Evolutionary conservation across 2,797 vertebrate genomes (phyloP).

Genomic region (Peromyscus nudipes): DNA sequence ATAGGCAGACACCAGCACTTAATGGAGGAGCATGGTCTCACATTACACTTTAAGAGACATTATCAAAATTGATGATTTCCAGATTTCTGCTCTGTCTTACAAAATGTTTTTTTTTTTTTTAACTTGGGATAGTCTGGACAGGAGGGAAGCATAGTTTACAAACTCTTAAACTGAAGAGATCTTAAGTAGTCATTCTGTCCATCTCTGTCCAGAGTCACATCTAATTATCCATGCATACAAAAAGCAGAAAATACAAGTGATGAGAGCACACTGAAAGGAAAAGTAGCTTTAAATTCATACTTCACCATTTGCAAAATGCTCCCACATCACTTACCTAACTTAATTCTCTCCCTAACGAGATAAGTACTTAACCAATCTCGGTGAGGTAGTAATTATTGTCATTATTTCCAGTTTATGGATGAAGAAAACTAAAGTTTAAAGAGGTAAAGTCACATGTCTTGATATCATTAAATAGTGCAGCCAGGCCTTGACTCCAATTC

Average conservation of each 20-base stretch:
- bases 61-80: constrained; percentile 61
- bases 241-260: constrained; percentile 33
- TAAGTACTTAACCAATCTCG: neutral
- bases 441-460: constrained; percentile 16
- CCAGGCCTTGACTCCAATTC: constrained; percentile 15
- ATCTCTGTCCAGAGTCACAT: neutral
- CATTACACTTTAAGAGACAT: constrained; percentile 68
- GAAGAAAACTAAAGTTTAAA: constrained; percentile 54
- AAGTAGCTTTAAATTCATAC: constrained; percentile 17
- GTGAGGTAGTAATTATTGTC: constrained; percentile 45
- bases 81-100: constrained; percentile 63
- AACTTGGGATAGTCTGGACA: neutral
- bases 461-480: constrained; percentile 28
- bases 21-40: constrained; percentile 55
- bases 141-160: constrained; percentile 17
- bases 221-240: constrained; percentile 1
- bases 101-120: constrained; percentile 24
- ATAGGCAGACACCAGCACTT: constrained; percentile 60
- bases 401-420: constrained; percentile 55
- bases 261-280: neutral
- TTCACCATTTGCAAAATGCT: constrained; percentile 62
- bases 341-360: constrained; percentile 13
- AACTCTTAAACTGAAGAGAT: constrained; percentile 33
- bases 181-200: constrained; percentile 20
- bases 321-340: constrained; percentile 18